Percentiles rank a stretch among this genome's conserved stretches.
phyloP scores from a whole-genome alignment of 2,888 invertebrate genomes.

The Nasonovia ribisnigri region DNA sequence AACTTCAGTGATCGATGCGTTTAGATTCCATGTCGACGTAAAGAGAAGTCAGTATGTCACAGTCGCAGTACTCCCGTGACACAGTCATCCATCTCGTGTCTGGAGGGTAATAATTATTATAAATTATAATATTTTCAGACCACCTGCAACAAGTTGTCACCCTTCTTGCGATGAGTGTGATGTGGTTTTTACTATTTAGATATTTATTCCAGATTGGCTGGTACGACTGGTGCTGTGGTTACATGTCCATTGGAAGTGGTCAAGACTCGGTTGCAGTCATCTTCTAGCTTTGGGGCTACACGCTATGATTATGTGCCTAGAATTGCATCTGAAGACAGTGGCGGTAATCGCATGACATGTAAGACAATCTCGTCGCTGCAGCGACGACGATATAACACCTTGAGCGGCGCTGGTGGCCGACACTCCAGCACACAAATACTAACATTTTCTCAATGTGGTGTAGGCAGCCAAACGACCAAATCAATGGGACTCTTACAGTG shows the following conservation, averaged over 20 bases:
- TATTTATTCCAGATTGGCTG: slow-evolving; percentile 83
- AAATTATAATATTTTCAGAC: not conserved
- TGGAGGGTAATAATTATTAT: slow-evolving; percentile 84
- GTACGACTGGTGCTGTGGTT: slow-evolving; percentile 95
- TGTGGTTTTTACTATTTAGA: not conserved
- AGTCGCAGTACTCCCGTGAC: slow-evolving; percentile 72
- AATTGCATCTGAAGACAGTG: slow-evolving; percentile 70
- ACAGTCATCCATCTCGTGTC: slow-evolving; percentile 94
- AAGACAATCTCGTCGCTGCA: slow-evolving; percentile 74
- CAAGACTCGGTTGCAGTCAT: slow-evolving; percentile 96
- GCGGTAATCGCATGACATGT: slow-evolving; percentile 72
- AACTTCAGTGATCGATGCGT: not conserved
- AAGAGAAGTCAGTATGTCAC: slow-evolving; percentile 55
- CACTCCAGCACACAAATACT: slow-evolving; percentile 79
- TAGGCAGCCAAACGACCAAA: slow-evolving; percentile 72
- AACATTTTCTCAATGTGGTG: slow-evolving; percentile 78
- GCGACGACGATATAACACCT: slow-evolving; percentile 82
- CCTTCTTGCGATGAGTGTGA: not conserved
- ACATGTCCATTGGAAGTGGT: slow-evolving; percentile 98
- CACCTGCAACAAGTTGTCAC: not conserved
- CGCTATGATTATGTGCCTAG: slow-evolving; percentile 70
- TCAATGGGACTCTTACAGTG: slow-evolving; percentile 85
- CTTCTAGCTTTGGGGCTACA: slow-evolving; percentile 75
- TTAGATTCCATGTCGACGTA: not conserved
- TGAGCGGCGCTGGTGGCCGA: slow-evolving; percentile 72